Evolutionary conservation across 1,140 invertebrate species (phyloP).

Genomic region (Littorina saxatilis): DNA sequence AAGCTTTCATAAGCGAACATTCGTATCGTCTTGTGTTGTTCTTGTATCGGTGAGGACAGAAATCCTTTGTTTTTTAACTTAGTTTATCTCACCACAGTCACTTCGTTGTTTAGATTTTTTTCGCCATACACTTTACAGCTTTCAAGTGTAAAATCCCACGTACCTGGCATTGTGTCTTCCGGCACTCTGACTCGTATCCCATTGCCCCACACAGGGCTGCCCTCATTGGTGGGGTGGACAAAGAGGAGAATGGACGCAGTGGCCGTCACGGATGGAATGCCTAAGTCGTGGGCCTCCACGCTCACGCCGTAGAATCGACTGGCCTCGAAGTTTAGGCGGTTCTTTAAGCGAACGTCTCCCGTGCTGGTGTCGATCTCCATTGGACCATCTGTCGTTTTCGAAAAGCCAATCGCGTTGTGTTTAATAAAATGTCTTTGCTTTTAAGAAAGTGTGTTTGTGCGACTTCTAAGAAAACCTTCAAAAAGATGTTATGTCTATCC

Average conservation of each 20-base stretch:
- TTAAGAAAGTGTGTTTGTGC: not conserved
- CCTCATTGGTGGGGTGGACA: slow-evolving; percentile 1
- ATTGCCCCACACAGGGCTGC: not conserved
- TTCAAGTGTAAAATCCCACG: too few relatives aligned
- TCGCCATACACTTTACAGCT: too few relatives aligned
- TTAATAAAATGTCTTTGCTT: not conserved
- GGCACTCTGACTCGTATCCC: not conserved
- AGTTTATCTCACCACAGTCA: too few relatives aligned
- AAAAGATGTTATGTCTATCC: not conserved
- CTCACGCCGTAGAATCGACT: not conserved
- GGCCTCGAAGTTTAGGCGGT: not conserved
- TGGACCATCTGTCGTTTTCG: slow-evolving; percentile 14
- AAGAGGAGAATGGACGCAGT: not conserved
- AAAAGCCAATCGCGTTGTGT: not conserved
- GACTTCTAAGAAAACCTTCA: too few relatives aligned
- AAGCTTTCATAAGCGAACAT: too few relatives aligned
- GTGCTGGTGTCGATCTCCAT: not conserved
- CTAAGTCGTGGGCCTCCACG: not conserved
- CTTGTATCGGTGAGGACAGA: too few relatives aligned
- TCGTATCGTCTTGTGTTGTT: too few relatives aligned
- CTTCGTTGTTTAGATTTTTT: too few relatives aligned
- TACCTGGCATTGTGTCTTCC: slow-evolving; percentile 11
- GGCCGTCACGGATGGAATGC: not conserved
- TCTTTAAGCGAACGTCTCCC: not conserved
- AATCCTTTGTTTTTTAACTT: too few relatives aligned